Percentiles rank a stretch among this genome's conserved stretches.
Conservation (phyloP, 2,888 invertebrate species). For the Clostera curtula region DNA sequence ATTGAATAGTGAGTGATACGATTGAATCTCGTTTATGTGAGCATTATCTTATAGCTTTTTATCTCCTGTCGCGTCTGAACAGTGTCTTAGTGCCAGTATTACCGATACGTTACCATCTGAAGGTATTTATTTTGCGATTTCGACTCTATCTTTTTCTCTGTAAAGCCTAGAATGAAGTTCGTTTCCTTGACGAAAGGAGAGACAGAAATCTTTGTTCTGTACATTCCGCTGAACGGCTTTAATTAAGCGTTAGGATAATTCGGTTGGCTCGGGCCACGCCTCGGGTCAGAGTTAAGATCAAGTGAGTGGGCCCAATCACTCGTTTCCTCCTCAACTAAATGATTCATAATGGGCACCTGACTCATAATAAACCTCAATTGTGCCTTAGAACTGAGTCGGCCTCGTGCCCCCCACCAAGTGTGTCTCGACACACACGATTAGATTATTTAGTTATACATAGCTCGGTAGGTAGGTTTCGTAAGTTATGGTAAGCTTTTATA, state of each 20-base stretch:
- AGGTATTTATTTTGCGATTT: conserved; percentile 15
- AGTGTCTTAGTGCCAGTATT: conserved; percentile 30
- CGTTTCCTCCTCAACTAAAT: conserved; percentile 42
- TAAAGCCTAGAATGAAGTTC: conserved; percentile 44
- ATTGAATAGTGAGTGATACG: too few relatives aligned
- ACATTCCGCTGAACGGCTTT: conserved; percentile 29
- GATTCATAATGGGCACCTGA: conserved; percentile 34
- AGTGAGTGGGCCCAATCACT: conserved; percentile 39
- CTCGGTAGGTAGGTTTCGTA: conserved; percentile 36
- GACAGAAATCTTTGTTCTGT: conserved; percentile 37
- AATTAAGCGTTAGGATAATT: conserved; percentile 22
- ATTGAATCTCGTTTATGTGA: too few relatives aligned
- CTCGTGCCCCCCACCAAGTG: conserved; percentile 50
- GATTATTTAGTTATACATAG: conserved; percentile 33
- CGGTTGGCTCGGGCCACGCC: conserved; percentile 24
- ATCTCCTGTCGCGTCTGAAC: too few relatives aligned
- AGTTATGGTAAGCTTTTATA: conserved; percentile 29
- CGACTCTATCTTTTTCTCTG: conserved; percentile 27
- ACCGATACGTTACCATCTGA: conserved; percentile 16
- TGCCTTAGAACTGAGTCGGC: conserved; percentile 37
- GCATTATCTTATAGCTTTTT: too few relatives aligned
- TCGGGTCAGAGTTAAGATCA: conserved; percentile 33
- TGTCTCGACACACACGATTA: conserved; percentile 35
- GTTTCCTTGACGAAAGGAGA: conserved; percentile 51
- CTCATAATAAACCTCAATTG: conserved; percentile 37